Conservation (phyloP, 1,140 invertebrate species). For the Hyphantria cunea region DNA sequence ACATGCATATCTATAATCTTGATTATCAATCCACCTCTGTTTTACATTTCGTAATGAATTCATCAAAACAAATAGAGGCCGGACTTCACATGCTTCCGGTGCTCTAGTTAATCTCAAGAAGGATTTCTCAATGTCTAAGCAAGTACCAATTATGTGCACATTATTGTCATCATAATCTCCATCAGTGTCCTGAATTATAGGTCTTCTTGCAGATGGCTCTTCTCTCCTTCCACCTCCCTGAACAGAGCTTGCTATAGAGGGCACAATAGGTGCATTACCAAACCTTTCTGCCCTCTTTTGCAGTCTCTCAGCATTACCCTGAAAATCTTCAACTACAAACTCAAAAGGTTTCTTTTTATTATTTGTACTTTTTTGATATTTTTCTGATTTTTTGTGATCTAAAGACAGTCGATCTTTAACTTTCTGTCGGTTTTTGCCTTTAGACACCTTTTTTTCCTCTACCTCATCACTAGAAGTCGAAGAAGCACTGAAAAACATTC, state of each 20-base stretch:
- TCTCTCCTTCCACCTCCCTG: constrained; percentile 58
- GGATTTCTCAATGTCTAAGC: constrained; percentile 95
- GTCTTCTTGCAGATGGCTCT: constrained; percentile 71
- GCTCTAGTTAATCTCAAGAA: constrained; percentile 98
- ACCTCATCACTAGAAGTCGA: constrained; percentile 73
- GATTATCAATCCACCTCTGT: constrained; percentile 92
- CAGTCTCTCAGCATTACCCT: constrained; percentile 88
- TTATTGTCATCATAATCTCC: constrained; percentile 90
- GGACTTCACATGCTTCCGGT: constrained; percentile 94
- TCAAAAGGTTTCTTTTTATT: constrained; percentile 83
- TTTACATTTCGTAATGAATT: constrained; percentile 95
- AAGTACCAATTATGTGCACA: constrained; percentile 96
- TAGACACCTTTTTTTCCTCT: constrained; percentile 63
- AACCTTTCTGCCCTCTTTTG: constrained; percentile 95
- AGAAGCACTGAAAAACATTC: constrained; percentile 59
- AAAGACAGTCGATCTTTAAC: constrained; percentile 74
- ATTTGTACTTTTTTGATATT: constrained; percentile 78
- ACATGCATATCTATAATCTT: constrained; percentile 97
- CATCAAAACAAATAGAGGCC: constrained; percentile 92
- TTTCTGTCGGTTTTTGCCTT: constrained; percentile 73
- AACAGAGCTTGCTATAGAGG: constrained; percentile 70
- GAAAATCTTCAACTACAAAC: constrained; percentile 84
- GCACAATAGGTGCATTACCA: constrained; percentile 58
- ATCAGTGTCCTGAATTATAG: constrained; percentile 82
- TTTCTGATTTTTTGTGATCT: constrained; percentile 72